These are phyloP conservation scores for Pachyrhynchus sulphureomaculatus DNA, from an alignment of 1,140 invertebrate genomes.

Conservation along the genomic window DNA sequence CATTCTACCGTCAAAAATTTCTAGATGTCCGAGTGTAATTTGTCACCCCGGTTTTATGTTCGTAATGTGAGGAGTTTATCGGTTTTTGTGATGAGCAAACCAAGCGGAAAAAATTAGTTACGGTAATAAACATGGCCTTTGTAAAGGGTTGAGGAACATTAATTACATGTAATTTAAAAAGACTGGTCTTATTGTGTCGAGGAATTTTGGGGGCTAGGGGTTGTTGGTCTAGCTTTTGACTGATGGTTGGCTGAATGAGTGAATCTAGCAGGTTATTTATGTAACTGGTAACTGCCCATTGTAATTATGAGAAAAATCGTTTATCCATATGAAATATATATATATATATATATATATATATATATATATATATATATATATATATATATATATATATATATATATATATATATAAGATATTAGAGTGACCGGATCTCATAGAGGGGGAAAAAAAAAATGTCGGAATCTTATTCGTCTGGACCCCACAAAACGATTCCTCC, in stretches of 20 bases:
- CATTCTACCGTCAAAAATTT: slow-evolving; percentile 13
- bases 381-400: no score
- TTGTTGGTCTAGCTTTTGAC: slow-evolving; percentile 1
- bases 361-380: no score
- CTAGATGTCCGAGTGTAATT: slow-evolving; percentile 6
- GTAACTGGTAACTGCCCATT: no score
- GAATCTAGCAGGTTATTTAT: no score
- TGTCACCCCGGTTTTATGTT: slow-evolving; percentile 18
- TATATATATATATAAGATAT: no score
- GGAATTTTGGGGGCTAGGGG: not conserved
- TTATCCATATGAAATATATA: no score
- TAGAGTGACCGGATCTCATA: no score
- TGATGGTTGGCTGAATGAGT: not conserved
- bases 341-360: no score
- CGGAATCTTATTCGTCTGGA: no score
- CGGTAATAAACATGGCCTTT: slow-evolving; percentile 23
- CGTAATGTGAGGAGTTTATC: slow-evolving; percentile 19
- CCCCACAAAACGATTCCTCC: no score
- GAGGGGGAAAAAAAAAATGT: no score
- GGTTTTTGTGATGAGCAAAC: slow-evolving; percentile 13
- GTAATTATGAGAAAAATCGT: no score
- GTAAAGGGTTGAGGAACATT: slow-evolving; percentile 10
- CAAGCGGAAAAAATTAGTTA: slow-evolving; percentile 26
- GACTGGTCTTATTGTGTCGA: slow-evolving; percentile 10
- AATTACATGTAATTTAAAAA: slow-evolving; percentile 17